Percentiles rank a stretch among this genome's conserved stretches.
These are phyloP conservation scores for Lapara coniferarum DNA, from an alignment of 2,888 invertebrate species.

Conservation along the genomic window DNA sequence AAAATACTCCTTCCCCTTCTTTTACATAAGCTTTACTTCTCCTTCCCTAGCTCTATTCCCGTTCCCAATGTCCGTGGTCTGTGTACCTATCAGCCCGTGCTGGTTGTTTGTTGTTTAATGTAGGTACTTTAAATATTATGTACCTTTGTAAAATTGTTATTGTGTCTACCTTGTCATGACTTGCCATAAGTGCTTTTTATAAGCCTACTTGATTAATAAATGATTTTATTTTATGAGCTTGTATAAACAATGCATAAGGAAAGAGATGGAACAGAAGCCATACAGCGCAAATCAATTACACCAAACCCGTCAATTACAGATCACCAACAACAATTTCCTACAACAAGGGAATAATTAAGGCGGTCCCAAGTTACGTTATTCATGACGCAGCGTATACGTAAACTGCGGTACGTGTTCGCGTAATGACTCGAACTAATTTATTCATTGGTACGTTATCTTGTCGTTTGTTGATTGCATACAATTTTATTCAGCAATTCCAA, in stretches of 20 bases:
- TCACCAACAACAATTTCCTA: conserved; percentile 42
- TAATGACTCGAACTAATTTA: conserved; percentile 65
- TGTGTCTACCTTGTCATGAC: too few relatives aligned
- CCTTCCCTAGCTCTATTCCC: too few relatives aligned
- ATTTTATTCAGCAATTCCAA: conserved; percentile 14
- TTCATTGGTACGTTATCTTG: conserved; percentile 62
- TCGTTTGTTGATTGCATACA: conserved; percentile 23
- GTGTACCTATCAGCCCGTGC: too few relatives aligned
- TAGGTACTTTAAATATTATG: too few relatives aligned
- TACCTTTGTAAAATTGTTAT: too few relatives aligned
- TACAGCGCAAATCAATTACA: conserved; percentile 19
- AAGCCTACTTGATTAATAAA: too few relatives aligned
- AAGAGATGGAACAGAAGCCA: not conserved
- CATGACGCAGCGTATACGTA: conserved; percentile 38
- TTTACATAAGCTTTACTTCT: too few relatives aligned
- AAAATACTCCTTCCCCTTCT: too few relatives aligned
- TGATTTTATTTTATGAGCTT: too few relatives aligned
- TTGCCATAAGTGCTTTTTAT: too few relatives aligned
- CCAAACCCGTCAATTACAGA: conserved; percentile 35
- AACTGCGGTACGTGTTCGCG: conserved; percentile 44
- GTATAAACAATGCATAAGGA: not conserved
- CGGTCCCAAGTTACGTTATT: conserved; percentile 37
- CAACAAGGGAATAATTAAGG: conserved; percentile 45
- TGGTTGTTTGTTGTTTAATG: too few relatives aligned
- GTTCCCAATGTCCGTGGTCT: too few relatives aligned